Evolutionary conservation across 2,797 vertebrate genomes (phyloP), one percentile per base, ranked within the genome.

Genomic region (Poliocrania exsul): DNA sequence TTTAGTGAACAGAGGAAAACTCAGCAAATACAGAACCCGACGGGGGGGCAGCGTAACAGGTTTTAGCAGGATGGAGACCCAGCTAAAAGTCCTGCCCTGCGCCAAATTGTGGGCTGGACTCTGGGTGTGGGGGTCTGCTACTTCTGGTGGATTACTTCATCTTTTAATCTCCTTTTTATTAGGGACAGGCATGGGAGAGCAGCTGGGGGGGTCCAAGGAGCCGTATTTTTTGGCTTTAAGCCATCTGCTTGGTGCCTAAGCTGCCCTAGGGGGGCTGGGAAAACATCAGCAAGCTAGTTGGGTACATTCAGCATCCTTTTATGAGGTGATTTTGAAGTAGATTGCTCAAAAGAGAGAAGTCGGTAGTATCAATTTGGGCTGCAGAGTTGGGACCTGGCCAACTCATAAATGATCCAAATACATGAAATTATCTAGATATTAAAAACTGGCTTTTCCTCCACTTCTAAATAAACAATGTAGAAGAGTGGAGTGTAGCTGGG

Each of bases 401-500:
- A 62, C 65, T 95, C 82, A 61, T 93, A 86, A 95, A 92, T 56
- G 80, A 96, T 67, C 77, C 10, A 11, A 92, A 87, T 33, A 72
- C 44, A 29, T 85, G 56, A 47, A 90, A 96, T 94, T 93, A 94
- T 84, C 73, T 37, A 74, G 73, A 65, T 95, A 82, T 93, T 92
- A 82, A 90, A 91, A 92, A 11, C 57, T 86, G 73, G 11, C 37
- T 78, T 7, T 1, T 21, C 42, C 16, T 11, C 5, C 1, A 2
- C 3, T 50, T 53, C 50, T 38, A 60, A 93, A 81, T 57, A 82
- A 73, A 77, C 35, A 29, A 81, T 54, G 44, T 67, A 21, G 46
- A 80, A 61, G 82, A 86, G 35, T 37, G 51, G 81, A 85, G 37
- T 14, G 35, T 83, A 56, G 29, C 61, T 81, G 67, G 51, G 60